Evolutionary conservation across 2,888 invertebrate genomes (phyloP), one percentile per base, ranked within the genome.

Genomic region (Ametastegia equiseti): DNA sequence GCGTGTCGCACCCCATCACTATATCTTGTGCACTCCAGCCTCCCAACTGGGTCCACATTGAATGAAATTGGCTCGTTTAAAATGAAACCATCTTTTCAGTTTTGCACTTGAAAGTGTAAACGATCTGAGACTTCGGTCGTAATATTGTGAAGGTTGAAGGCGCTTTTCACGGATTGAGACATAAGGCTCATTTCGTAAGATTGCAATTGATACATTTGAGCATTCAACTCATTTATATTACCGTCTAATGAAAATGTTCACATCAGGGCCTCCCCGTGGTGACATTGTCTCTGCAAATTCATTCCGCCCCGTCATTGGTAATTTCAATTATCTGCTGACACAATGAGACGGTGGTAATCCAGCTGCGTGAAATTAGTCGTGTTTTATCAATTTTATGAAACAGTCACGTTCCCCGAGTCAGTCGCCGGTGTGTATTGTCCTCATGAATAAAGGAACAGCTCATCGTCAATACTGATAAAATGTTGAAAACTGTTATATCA

Each of bases 1-100:
- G 86, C 96, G 96, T n/a, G n/a, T n/a, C n/a, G 82, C 96, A 94
- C 83, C 96, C 93, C 95, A 96, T 96, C 80, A 95, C 95, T 93
- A n/a, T n/a, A 96, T 94, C 86, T 93, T 94, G 87, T 94, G 90
- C 80, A 89, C 88, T 54, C 47, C 47, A 6, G 71, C 27, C n/a
- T 19, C 65, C 23, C n/a, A 36, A 39, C 19, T 67, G 23, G 65
- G 36, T 67, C 39, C 65, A 67, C 65, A 39, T n/a, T n/a, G n/a
- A 67, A 36, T 67, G 36, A 67, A 36, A n/a, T 39, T 67, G 3
- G 65, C 23, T 67, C 19, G 65, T 15, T 39, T 67, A 36, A n/a
- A 39, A 67, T 11, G 19, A 39, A 19, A 36, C 36, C 36, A 39
- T 39, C n/a, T 67, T 67, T 67, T 19, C 39, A 67, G 19, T 67